These are phyloP conservation scores for Dissostichus mawsoni DNA, from an alignment of 2,113 vertebrate species.

Conservation along the genomic window DNA sequence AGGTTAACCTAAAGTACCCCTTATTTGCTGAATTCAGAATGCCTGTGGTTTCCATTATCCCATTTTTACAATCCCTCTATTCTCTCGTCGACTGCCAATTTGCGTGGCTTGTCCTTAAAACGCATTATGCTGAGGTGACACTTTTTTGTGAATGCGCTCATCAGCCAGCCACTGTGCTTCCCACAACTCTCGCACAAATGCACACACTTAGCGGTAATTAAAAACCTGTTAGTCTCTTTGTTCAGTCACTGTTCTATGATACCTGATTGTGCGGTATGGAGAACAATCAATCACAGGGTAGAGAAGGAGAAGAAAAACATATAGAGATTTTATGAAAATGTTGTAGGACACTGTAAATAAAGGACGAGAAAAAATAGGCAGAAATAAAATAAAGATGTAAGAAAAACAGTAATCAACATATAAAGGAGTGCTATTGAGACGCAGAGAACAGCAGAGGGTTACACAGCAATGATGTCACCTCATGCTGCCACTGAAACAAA, in stretches of 20 bases:
- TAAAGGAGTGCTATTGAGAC: constrained; percentile 22
- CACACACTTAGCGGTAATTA: constrained; percentile 62
- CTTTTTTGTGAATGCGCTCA: constrained; percentile 56
- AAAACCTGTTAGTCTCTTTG: constrained; percentile 53
- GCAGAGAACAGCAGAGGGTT: constrained; percentile 57
- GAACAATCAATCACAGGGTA: constrained; percentile 17
- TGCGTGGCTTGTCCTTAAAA: constrained; percentile 58
- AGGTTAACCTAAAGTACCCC: constrained; percentile 16
- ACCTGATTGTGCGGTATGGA: constrained; percentile 45
- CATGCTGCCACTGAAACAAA: constrained; percentile 62
- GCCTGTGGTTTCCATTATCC: constrained; percentile 45
- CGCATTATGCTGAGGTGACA: constrained; percentile 63
- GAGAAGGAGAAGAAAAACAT: background rate
- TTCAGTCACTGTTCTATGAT: constrained; percentile 44
- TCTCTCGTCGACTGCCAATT: constrained; percentile 59
- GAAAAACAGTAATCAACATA: constrained; percentile 14
- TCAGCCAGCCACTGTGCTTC: constrained; percentile 47
- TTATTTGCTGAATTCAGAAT: constrained; percentile 31
- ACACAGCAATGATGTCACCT: constrained; percentile 83
- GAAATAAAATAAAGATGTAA: background rate
- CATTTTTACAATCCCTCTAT: constrained; percentile 39
- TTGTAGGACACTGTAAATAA: constrained; percentile 1
- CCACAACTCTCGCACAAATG: constrained; percentile 49
- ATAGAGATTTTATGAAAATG: constrained; percentile 29
- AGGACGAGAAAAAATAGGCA: constrained; percentile 14